Evolutionary conservation across 2,888 invertebrate species (phyloP).

Genomic region (Bombylius major): DNA sequence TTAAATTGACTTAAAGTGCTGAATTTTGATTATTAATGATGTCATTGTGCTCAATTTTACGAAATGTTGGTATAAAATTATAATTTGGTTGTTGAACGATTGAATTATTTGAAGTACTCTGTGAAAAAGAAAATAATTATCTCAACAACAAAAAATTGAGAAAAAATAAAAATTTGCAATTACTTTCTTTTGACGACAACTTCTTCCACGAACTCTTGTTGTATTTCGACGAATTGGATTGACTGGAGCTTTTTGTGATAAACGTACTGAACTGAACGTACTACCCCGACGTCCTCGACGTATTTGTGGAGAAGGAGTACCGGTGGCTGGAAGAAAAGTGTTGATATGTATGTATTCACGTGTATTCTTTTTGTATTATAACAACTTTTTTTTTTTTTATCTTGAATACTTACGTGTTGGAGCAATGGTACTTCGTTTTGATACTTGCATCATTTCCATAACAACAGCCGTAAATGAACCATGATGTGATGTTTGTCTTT

Average conservation of each 20-base stretch:
- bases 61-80: constrained; percentile 31
- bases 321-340: constrained; percentile 24
- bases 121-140: constrained; percentile 5
- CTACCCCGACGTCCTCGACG: constrained; percentile 34
- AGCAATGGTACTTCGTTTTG: constrained; percentile 32
- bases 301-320: constrained; percentile 35
- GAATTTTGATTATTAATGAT: constrained; percentile 18
- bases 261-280: constrained; percentile 45
- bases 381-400: not conserved
- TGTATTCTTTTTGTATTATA: not conserved
- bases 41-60: constrained; percentile 32
- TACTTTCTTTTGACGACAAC: constrained; percentile 36
- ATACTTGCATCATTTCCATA: constrained; percentile 75
- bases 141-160: not conserved
- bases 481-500: constrained; percentile 56
- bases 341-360: too few relatives aligned
- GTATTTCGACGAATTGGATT: constrained; percentile 46
- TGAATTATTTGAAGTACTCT: constrained; percentile 35
- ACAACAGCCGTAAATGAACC: constrained; percentile 77
- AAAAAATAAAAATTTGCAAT: not conserved
- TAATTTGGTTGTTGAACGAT: constrained; percentile 29
- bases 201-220: constrained; percentile 39
- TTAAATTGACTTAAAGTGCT: constrained; percentile 11
- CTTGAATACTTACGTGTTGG: constrained; percentile 30
- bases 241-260: constrained; percentile 39